These are phyloP conservation scores for Zeuzera pyrina DNA, from an alignment of 2,888 invertebrate genomes.

Conservation along the genomic window DNA sequence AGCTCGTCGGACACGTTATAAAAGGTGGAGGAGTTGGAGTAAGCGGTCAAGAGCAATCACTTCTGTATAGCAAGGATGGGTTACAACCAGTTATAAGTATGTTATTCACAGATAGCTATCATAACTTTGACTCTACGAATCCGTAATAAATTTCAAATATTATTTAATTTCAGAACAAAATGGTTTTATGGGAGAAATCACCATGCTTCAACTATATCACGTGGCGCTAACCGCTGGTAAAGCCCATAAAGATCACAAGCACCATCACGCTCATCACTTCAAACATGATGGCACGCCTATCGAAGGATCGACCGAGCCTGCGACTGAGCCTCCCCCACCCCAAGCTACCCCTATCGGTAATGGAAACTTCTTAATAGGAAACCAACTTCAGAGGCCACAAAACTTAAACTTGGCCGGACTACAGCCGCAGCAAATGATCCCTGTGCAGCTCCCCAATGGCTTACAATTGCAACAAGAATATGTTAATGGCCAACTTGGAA, in stretches of 20 bases:
- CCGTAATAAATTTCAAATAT: background rate
- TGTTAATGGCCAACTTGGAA: constrained; percentile 77
- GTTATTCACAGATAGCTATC: background rate
- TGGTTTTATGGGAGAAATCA: constrained; percentile 82
- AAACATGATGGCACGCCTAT: constrained; percentile 80
- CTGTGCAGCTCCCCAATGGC: constrained; percentile 58
- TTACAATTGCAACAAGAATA: constrained; percentile 71
- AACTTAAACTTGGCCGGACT: constrained; percentile 64
- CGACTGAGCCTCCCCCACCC: constrained; percentile 65
- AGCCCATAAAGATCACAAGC: constrained; percentile 89
- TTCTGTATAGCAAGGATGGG: constrained; percentile 40
- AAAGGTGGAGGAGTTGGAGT: constrained; percentile 83
- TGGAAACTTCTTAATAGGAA: constrained; percentile 75
- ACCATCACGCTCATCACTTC: constrained; percentile 87
- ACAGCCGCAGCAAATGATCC: constrained; percentile 51
- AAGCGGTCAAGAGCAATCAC: constrained; percentile 81
- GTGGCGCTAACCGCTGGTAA: constrained; percentile 89
- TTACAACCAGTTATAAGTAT: constrained; percentile 40
- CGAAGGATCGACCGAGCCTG: constrained; percentile 73
- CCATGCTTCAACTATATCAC: constrained; percentile 85
- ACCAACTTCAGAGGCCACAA: constrained; percentile 75
- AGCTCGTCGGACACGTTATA: constrained; percentile 85
- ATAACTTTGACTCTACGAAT: background rate
- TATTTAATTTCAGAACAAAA: constrained; percentile 60
- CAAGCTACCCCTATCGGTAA: constrained; percentile 55